Conservation (phyloP, 1,140 invertebrate genomes). For the Meloidogyne floridensis region DNA sequence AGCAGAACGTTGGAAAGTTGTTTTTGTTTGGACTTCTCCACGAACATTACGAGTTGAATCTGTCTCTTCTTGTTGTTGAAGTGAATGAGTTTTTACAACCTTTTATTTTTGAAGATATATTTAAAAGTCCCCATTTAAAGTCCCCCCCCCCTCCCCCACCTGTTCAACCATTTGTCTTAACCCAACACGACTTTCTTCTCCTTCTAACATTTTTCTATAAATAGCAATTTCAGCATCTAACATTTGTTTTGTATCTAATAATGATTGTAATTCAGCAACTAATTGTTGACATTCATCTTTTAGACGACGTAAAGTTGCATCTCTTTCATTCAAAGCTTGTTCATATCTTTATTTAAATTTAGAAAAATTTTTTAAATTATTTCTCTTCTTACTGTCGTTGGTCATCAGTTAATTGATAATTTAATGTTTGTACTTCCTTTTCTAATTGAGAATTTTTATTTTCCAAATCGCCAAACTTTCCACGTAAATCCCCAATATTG, state of each 20-base stretch:
- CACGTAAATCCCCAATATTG: slow-evolving; percentile 68
- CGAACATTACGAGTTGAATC: slow-evolving; percentile 65
- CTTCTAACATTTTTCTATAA: slow-evolving; percentile 65
- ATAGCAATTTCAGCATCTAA: slow-evolving; percentile 66
- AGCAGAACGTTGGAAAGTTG: slow-evolving; percentile 67
- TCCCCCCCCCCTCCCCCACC: slow-evolving; percentile 29
- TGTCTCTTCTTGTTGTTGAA: slow-evolving; percentile 66
- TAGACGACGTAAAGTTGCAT: slow-evolving; percentile 64
- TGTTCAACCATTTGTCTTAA: slow-evolving; percentile 66
- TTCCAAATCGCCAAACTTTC: slow-evolving; percentile 68
- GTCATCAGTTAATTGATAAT: slow-evolving; percentile 66
- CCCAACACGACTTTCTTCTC: slow-evolving; percentile 63
- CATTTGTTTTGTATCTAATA: slow-evolving; percentile 68
- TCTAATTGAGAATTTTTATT: slow-evolving; percentile 69
- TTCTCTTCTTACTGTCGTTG: slow-evolving; percentile 65
- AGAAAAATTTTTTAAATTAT: slow-evolving; percentile 23
- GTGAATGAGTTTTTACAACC: slow-evolving; percentile 65
- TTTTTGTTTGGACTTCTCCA: slow-evolving; percentile 70
- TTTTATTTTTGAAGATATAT: not conserved
- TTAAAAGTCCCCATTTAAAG: too few relatives aligned
- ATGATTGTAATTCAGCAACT: slow-evolving; percentile 67
- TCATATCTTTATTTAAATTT: slow-evolving; percentile 47
- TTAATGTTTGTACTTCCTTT: slow-evolving; percentile 68
- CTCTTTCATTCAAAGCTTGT: slow-evolving; percentile 64
- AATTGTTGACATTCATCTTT: slow-evolving; percentile 65